phyloP scores from a whole-genome alignment of 2,888 invertebrate genomes.

The Epiblema foenella region DNA sequence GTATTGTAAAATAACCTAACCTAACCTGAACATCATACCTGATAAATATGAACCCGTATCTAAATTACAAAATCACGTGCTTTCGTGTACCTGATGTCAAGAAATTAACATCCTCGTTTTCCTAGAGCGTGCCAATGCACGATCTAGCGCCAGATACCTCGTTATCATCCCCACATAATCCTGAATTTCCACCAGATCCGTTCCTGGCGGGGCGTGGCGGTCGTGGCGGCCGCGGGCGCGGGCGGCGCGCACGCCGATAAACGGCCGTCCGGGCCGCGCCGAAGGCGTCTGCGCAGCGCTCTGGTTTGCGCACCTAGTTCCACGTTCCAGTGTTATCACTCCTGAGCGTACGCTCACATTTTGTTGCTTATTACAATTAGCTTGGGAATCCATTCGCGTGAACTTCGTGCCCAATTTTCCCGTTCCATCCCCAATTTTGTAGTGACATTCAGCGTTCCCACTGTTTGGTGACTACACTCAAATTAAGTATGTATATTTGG shows the following conservation, averaged over 20 bases:
- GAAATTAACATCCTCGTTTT: slow-evolving; percentile 29
- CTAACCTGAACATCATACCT: not conserved
- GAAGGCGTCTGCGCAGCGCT: slow-evolving; percentile 63
- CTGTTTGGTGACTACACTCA: too few species aligned
- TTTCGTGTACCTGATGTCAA: slow-evolving; percentile 26
- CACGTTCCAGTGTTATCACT: slow-evolving; percentile 15
- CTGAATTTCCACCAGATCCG: slow-evolving; percentile 53
- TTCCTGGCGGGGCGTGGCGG: slow-evolving; percentile 71
- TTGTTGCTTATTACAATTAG: not conserved
- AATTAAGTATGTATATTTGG: too few species aligned
- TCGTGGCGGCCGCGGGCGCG: slow-evolving; percentile 66
- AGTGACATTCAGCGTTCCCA: not conserved
- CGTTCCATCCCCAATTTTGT: too few species aligned
- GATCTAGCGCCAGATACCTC: slow-evolving; percentile 15
- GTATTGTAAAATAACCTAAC: not conserved
- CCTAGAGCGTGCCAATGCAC: slow-evolving; percentile 9
- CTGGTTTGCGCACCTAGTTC: slow-evolving; percentile 57
- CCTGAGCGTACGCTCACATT: slow-evolving; percentile 5
- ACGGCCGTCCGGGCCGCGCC: slow-evolving; percentile 62
- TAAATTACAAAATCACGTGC: not conserved
- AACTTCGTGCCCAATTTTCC: too few species aligned
- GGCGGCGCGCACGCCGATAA: slow-evolving; percentile 69
- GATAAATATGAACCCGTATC: not conserved
- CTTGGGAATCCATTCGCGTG: too few species aligned
- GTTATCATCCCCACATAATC: slow-evolving; percentile 19